Evolutionary conservation across 2,888 invertebrate genomes (phyloP), one percentile per base, ranked within the genome.

Genomic region (Synergus itoensis): DNA sequence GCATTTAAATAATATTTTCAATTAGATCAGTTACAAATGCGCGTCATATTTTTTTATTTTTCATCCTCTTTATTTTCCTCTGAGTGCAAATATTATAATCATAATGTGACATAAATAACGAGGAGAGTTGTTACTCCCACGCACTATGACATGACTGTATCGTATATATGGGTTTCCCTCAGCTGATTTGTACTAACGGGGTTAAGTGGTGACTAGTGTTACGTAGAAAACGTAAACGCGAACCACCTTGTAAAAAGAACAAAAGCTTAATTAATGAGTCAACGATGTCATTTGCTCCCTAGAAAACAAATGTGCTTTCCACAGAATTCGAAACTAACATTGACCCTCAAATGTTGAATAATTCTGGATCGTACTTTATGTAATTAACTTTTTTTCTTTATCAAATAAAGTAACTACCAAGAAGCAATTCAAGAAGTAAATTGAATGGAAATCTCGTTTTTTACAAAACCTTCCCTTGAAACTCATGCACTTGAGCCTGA

Each of bases 131-230:
- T 48, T 48, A 48, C 69, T 69, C 69, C 69, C 69, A 69, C 69
- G 48, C 36, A 53, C 28, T n/a, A 53, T 53, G 48, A 53, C 48
- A 69, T n/a, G 11, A 53, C 16, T n/a, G n/a, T 9, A 78, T 82
- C 80, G 77, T 75, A 77, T 78, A 69, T 64, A 76, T 92, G 41
- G 92, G 87, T 75, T 86, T 89, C 0, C 88, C 93, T 40, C 90
- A 92, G 90, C 91, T 16, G 88, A 93, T 18, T 91, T 93, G 80
- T 92, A 92, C 48, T 9, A 45, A 57, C n/a, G 18, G 21, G 76
- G 77, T 86, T 85, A 87, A 87, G 82, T 82, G 87, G 48, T 87
- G 87, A 87, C 84, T 87, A 76, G 79, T 18, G 77, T 82, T 86
- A 84, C 84, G 80, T 60, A 69, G 87, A 87, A 87, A 82, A 78